Base-by-base conservation (phyloP, 2,113 vertebrate species). In the Sciurus niger region DNA sequence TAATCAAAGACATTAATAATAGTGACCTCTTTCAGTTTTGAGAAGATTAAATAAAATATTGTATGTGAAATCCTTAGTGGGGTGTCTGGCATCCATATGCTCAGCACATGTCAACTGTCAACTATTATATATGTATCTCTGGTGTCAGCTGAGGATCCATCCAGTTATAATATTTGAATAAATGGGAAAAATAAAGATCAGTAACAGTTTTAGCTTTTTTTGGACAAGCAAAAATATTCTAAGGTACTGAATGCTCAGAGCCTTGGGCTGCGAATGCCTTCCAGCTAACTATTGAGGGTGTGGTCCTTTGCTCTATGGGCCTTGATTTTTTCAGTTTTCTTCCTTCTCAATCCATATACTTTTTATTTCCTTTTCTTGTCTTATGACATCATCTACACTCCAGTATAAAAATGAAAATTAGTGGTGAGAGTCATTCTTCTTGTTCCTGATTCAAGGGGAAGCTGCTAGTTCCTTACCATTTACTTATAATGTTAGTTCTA, bases 281-380 rank as follows among this genome's bases (percentile, higher is more conserved):
- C 30, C 79, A 18, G 6, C 5, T 30, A 0, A 0, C 2, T 0
- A 2, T 16, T 0, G 2, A 34, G 53, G 18, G 58, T 20, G 24
- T 13, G 37, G n/a, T 24, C 28, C 1, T 34, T 3, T 32, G 70
- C 55, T 34, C 34, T 89, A 60, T 67, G 77, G n/a, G 53, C 34
- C 90, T 74, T 74, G 40, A 48, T 51, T 40, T 25, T 14, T 40
- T 34, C 13, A 40, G 3, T 34, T 68, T 82, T 72, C 30, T 70
- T 37, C 28, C 24, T 80, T 79, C 22, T 20, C 14, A 11, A 58
- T 60, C 3, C 43, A 24, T 43, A 3, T 14, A 34, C 12, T 34
- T 72, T 82, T 65, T 48, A 37, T n/a, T 43, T 40, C 37, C 12
- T 46, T 48, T 40, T 37, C 65, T 58, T 55, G 18, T 70, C 63